Conservation (phyloP, 1,140 invertebrate genomes). For the honey bee (Apis mellifera) region DNA sequence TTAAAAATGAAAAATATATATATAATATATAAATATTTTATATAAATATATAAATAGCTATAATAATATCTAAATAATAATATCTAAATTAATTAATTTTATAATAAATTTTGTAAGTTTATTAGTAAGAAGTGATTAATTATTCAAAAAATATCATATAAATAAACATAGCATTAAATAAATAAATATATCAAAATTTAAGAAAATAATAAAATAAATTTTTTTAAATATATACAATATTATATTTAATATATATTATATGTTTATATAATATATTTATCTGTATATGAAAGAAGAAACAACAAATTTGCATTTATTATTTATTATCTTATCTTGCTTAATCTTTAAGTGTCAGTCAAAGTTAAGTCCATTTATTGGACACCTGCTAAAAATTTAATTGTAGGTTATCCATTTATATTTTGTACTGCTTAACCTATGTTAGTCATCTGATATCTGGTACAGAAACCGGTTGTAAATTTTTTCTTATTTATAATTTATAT, state of each 20-base stretch:
- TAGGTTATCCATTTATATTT: not conserved
- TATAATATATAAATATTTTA: not conserved
- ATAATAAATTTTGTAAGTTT: too few species aligned
- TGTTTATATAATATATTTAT: not conserved
- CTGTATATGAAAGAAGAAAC: not conserved
- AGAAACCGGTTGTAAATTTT: not conserved
- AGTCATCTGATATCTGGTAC: slow-evolving; percentile 4
- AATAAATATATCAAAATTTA: too few species aligned
- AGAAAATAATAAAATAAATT: too few species aligned
- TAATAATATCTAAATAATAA: not conserved
- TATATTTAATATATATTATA: slow-evolving; percentile 6
- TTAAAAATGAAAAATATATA: too few species aligned
- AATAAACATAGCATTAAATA: not conserved
- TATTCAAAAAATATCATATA: not conserved
- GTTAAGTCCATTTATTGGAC: slow-evolving; percentile 3
- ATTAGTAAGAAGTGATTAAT: not conserved
- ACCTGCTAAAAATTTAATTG: not conserved
- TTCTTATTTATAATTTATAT: not conserved
- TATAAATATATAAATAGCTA: not conserved
- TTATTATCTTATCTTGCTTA: slow-evolving; percentile 11
- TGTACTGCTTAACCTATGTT: not conserved
- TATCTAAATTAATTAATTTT: too few species aligned
- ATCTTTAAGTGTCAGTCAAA: slow-evolving; percentile 27
- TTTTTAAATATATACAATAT: too few species aligned
- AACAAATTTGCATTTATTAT: not conserved